Base-by-base conservation (phyloP, 2,797 vertebrate species). In the Ptychadena robeensis region DNA sequence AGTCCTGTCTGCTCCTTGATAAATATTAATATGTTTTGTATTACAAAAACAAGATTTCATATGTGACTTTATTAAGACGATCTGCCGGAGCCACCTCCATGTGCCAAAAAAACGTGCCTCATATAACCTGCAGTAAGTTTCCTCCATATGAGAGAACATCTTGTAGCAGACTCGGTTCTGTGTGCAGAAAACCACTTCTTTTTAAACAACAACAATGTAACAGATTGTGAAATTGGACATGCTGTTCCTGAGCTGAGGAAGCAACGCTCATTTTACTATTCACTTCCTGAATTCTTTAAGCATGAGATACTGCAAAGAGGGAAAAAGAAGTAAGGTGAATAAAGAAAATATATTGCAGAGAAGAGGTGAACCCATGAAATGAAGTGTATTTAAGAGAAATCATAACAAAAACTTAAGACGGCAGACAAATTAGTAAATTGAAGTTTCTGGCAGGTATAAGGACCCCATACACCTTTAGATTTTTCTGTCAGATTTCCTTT, bases 21-120 rank as follows among this genome's bases (percentile, higher is more conserved):
- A 35, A 68, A 79, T 69, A 79, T 68, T 79, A 79, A 79, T 79
- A 68, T 68, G 32, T 37, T 79, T 68, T 69, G 76, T 69, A 79
- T 79, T 35, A 79, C 65, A 59, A 79, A 79, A 69, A 28, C 65
- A 79, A 69, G 76, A 79, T 79, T 69, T 79, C 65, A 68, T 79
- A 69, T 79, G 75, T 68, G 65, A 37, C 65, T 68, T 44, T 68
- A 67, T 78, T 53, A 64, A 68, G 34, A 35, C 64, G 68, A 78
- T 67, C 30, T 78, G 28, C 31, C n/a, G 6, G n/a, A 14, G 40
- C 32, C 38, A 7, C 31, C 10, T 44, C 25, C 31, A 34, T 28
- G 28, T 37, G 48, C 28, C 35, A 31, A 68, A 14, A 25, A 28
- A 67, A 57, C 40, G 22, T 59, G 76, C 44, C 14, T 79, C 10